A percentile compares a stretch with the other conserved stretches of the same genome.
phyloP scores from a whole-genome alignment of 2,888 invertebrate species.

The Eristalinus sepulchralis region DNA sequence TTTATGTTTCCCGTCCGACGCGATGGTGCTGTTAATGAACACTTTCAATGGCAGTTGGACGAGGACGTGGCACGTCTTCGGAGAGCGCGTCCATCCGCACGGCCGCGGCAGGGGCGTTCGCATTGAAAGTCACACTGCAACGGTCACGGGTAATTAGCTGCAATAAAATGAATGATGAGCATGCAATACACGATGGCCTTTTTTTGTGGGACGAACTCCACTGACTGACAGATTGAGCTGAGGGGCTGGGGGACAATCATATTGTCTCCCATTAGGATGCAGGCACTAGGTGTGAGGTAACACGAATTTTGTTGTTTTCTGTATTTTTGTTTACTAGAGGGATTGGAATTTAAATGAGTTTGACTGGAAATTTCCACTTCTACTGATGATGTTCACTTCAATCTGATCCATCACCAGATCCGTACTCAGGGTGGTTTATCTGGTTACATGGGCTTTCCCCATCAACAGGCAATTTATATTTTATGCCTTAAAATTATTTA shows the following conservation, averaged over 20 bases:
- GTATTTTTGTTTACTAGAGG: neutral
- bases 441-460: no score
- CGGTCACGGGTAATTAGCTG: constrained; percentile 29
- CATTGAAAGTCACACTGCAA: neutral
- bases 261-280: neutral
- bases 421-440: no score
- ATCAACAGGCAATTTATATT: no score
- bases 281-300: neutral
- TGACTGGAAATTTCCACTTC: neutral
- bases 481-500: no score
- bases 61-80: neutral
- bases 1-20: constrained; percentile 16
- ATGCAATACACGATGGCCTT: constrained; percentile 1
- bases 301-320: neutral
- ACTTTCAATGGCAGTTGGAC: constrained; percentile 12
- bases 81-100: neutral
- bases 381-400: neutral
- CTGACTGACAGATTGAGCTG: neutral
- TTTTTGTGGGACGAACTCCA: neutral
- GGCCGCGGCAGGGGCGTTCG: neutral
- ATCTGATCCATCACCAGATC: no score
- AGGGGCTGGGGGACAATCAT: neutral
- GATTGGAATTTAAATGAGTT: neutral
- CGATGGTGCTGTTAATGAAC: constrained; percentile 35
- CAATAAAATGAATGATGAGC: constrained; percentile 19